phyloP scores from a whole-genome alignment of 2,797 vertebrate species.

The Trachurus trachurus region DNA sequence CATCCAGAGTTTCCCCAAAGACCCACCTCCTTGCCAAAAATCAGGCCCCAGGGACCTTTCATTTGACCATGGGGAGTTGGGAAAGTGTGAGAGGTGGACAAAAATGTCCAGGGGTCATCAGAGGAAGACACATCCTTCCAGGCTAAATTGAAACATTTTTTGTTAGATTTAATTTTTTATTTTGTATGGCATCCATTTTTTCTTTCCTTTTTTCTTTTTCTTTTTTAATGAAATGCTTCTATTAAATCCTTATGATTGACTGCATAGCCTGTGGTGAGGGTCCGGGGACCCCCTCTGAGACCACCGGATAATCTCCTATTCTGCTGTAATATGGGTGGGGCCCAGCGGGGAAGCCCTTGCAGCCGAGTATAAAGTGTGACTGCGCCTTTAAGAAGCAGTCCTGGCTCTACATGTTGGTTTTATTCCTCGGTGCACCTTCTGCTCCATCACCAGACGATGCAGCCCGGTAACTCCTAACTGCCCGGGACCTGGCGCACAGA shows the following conservation, averaged over 20 bases:
- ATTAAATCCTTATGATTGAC: background rate
- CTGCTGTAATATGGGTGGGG: constrained; percentile 37
- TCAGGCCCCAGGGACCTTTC: no score
- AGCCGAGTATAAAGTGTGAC: background rate
- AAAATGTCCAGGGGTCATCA: no score
- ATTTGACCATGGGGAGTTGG: no score
- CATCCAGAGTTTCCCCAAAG: no score
- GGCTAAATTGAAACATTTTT: no score
- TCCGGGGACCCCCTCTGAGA: background rate
- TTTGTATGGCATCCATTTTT: background rate
- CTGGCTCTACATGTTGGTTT: constrained; percentile 34
- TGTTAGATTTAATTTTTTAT: background rate
- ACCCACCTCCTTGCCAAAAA: no score
- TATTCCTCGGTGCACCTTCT: constrained; percentile 62
- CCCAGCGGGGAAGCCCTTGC: constrained; percentile 26
- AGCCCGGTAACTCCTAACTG: constrained; percentile 34
- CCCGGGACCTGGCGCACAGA: constrained; percentile 24
- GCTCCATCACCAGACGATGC: constrained; percentile 66
- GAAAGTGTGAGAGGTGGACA: no score
- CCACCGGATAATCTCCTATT: background rate
- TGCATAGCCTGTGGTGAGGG: background rate
- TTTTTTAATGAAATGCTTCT: background rate
- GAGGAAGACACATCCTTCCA: no score
- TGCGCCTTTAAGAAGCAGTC: constrained; percentile 77
- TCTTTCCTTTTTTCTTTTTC: background rate